phyloP scores from a whole-genome alignment of 2,113 vertebrate genomes.

The Naja naja region DNA sequence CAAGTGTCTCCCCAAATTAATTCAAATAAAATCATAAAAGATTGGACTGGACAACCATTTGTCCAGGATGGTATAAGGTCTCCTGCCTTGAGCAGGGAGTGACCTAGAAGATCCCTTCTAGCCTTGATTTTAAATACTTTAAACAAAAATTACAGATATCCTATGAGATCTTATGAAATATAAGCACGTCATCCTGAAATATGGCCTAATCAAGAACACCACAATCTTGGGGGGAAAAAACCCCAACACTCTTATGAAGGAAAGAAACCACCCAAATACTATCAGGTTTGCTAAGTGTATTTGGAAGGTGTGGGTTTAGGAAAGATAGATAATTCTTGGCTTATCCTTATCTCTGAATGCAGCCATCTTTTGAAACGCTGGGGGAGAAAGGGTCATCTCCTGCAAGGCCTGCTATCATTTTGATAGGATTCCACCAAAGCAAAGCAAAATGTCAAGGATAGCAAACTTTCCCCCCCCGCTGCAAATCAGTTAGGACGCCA shows the following conservation, averaged over 20 bases:
- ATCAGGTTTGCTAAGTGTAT: neutral
- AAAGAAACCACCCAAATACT: neutral
- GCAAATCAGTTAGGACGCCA: neutral
- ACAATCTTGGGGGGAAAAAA: neutral
- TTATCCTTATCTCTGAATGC: neutral
- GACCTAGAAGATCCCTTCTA: too few species aligned
- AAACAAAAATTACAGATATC: too few species aligned
- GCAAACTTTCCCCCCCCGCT: neutral
- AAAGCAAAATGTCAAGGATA: neutral
- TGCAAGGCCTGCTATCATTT: neutral
- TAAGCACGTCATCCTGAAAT: neutral
- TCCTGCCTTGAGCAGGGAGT: too few species aligned
- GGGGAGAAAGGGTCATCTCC: neutral
- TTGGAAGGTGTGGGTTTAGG: neutral
- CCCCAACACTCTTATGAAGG: neutral
- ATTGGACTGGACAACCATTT: neutral
- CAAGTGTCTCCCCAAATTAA: neutral
- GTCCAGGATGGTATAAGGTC: neutral
- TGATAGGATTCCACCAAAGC: neutral
- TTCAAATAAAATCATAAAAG: neutral
- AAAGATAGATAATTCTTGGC: neutral
- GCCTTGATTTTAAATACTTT: too few species aligned
- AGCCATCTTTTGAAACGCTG: neutral
- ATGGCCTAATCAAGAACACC: neutral
- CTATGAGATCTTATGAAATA: too few species aligned